Evolutionary conservation across 2,888 invertebrate species (phyloP).

Genomic region (Epinotia ramella): DNA sequence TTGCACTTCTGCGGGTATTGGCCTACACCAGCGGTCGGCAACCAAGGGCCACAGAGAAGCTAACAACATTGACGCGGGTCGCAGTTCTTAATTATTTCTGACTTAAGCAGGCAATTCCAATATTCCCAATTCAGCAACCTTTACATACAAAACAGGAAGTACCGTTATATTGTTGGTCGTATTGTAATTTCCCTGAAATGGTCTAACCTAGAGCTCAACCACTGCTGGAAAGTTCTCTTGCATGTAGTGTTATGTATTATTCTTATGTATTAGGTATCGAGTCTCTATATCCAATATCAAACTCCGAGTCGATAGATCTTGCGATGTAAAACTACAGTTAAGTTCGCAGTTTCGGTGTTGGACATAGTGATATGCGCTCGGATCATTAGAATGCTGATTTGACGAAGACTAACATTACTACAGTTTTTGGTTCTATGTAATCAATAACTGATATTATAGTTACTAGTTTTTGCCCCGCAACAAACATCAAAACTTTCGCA

Average conservation of each 20-base stretch:
- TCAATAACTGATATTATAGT: too few relatives aligned
- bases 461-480: not conserved
- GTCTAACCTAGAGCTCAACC: not conserved
- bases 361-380: slow-evolving; percentile 18
- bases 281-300: slow-evolving; percentile 28
- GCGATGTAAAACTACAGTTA: slow-evolving; percentile 11
- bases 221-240: not conserved
- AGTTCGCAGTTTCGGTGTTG: slow-evolving; percentile 20
- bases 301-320: slow-evolving; percentile 30
- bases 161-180: not conserved
- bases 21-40: too few relatives aligned
- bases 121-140: too few relatives aligned
- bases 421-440: not conserved
- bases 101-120: too few relatives aligned
- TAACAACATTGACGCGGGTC: too few relatives aligned
- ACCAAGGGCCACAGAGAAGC: too few relatives aligned
- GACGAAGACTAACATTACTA: not conserved
- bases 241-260: slow-evolving; percentile 28
- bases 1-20: too few relatives aligned
- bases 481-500: too few relatives aligned
- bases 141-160: too few relatives aligned
- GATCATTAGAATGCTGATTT: slow-evolving; percentile 10
- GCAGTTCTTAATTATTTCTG: too few relatives aligned
- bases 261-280: slow-evolving; percentile 17
- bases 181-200: not conserved